Evolutionary conservation across 2,888 invertebrate genomes (phyloP).

Genomic region (Keiferia lycopersicella): DNA sequence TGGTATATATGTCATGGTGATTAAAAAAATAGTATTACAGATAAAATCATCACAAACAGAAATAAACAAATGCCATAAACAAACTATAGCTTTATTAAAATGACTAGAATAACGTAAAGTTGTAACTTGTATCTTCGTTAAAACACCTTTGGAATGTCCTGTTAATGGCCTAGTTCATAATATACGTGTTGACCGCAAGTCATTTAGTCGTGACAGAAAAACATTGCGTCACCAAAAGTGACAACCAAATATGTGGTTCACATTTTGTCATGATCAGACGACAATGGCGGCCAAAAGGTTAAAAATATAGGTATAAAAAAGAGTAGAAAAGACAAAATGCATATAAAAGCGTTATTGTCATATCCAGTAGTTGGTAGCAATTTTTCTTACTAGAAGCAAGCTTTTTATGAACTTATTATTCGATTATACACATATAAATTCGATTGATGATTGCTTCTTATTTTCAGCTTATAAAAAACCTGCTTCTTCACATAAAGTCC

Average conservation of each 20-base stretch:
- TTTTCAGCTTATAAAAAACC: not conserved
- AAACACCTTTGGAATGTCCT: constrained; percentile 48
- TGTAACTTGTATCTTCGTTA: constrained; percentile 5
- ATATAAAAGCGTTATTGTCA: constrained; percentile 23
- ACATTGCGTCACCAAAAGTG: too few relatives aligned
- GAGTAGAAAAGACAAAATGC: constrained; percentile 41
- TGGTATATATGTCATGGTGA: too few relatives aligned
- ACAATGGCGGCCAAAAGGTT: constrained; percentile 39
- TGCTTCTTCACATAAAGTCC: not conserved
- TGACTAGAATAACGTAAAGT: not conserved
- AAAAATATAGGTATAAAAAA: constrained; percentile 44
- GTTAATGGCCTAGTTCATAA: constrained; percentile 37
- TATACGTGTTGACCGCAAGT: too few relatives aligned
- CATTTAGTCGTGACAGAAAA: too few relatives aligned
- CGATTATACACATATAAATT: not conserved
- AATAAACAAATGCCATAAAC: too few relatives aligned
- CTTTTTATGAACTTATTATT: not conserved
- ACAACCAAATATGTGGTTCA: too few relatives aligned
- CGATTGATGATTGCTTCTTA: not conserved
- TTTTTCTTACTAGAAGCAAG: not conserved
- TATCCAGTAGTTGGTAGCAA: not conserved
- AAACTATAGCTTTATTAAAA: too few relatives aligned
- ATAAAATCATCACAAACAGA: not conserved
- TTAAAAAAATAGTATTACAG: too few relatives aligned
- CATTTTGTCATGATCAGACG: too few relatives aligned